Conservation (phyloP, 2,888 invertebrate species). For the Sabatieria punctata region DNA sequence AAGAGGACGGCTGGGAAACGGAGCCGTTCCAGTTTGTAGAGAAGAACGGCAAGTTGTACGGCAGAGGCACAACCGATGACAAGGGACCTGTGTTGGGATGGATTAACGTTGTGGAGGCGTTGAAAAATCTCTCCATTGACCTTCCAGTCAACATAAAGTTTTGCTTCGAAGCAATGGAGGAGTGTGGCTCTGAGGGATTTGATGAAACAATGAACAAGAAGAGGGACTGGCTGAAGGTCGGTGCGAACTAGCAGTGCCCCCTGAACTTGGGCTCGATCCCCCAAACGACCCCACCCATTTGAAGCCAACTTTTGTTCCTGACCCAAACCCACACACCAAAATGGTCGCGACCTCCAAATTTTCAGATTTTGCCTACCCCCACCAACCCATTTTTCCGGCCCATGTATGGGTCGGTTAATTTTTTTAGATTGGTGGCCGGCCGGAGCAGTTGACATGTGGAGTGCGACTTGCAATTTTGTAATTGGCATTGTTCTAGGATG, state of each 20-base stretch:
- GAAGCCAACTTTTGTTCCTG: too few species aligned
- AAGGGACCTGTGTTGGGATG: slow-evolving; percentile 81
- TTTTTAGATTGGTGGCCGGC: too few species aligned
- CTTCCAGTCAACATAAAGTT: slow-evolving; percentile 55
- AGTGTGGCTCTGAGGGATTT: slow-evolving; percentile 86
- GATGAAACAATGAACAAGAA: slow-evolving; percentile 60
- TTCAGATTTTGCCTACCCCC: too few species aligned
- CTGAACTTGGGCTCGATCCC: too few species aligned
- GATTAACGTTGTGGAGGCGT: slow-evolving; percentile 81
- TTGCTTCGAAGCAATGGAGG: slow-evolving; percentile 95
- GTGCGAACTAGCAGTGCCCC: too few species aligned
- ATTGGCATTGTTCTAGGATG: slow-evolving; percentile 36
- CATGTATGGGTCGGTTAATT: too few species aligned
- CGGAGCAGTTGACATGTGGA: not conserved
- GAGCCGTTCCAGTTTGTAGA: slow-evolving; percentile 82
- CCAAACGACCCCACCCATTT: too few species aligned
- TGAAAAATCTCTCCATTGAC: slow-evolving; percentile 50
- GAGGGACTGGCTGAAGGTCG: slow-evolving; percentile 52
- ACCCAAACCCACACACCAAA: too few species aligned
- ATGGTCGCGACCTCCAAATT: too few species aligned
- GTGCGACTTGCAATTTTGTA: not conserved
- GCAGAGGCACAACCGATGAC: slow-evolving; percentile 79
- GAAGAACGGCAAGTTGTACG: slow-evolving; percentile 68
- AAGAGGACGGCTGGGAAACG: slow-evolving; percentile 80
- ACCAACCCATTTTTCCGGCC: too few species aligned